These are phyloP conservation scores for Pluvialis apricaria DNA, from an alignment of 2,113 vertebrate species.

Conservation along the genomic window DNA sequence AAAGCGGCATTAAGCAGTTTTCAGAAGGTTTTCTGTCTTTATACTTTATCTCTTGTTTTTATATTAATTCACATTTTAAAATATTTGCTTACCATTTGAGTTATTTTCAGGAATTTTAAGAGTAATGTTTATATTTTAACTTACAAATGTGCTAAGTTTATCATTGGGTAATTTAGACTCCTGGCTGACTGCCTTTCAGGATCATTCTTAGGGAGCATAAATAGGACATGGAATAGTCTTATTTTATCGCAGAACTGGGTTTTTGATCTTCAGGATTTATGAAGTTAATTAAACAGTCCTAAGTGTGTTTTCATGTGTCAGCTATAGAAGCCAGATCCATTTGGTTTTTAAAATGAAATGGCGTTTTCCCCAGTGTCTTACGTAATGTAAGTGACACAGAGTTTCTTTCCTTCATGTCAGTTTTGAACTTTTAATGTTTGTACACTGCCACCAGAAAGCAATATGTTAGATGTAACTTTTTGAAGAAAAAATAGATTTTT, in stretches of 20 bases:
- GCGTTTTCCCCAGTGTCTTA: background rate
- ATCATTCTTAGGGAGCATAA: background rate
- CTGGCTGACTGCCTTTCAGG: background rate
- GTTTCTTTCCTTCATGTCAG: background rate
- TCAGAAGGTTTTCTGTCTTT: conserved; percentile 85
- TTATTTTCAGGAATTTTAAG: background rate
- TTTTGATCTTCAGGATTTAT: background rate
- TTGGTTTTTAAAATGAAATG: background rate
- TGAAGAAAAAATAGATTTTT: background rate
- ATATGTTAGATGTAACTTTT: background rate
- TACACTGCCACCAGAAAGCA: background rate
- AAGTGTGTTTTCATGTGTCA: background rate
- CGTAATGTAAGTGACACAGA: background rate
- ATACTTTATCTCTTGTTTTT: background rate
- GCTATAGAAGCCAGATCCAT: background rate
- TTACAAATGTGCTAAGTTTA: background rate
- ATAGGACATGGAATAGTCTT: background rate
- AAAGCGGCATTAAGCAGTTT: conserved; percentile 98
- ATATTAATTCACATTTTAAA: background rate
- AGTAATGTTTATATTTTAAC: background rate
- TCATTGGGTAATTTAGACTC: background rate
- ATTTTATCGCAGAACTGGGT: background rate
- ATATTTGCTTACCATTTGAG: background rate
- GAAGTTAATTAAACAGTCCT: background rate
- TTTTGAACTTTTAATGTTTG: background rate